Conservation (phyloP, 2,888 invertebrate species). For the Epinotia demarniana region DNA sequence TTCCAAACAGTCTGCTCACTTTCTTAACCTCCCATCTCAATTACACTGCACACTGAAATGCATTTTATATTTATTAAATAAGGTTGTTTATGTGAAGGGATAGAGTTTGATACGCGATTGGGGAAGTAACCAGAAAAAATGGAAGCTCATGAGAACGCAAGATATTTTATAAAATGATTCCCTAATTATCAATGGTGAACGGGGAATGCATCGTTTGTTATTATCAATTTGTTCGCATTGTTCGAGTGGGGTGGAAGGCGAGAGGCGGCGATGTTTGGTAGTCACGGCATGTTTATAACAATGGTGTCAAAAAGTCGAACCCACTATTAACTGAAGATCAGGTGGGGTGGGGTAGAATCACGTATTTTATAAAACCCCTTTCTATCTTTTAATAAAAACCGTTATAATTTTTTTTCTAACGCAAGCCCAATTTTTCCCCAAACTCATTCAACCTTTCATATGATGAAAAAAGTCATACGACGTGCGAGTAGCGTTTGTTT, state of each 20-base stretch:
- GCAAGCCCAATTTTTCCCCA: background rate
- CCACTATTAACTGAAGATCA: slow-evolving; percentile 22
- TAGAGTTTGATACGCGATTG: background rate
- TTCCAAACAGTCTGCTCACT: slow-evolving; percentile 24
- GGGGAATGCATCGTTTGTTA: slow-evolving; percentile 51
- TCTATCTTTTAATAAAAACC: background rate
- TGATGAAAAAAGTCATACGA: background rate
- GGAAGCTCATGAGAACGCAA: slow-evolving; percentile 69
- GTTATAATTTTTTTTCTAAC: background rate
- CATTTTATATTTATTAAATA: background rate
- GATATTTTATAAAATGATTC: slow-evolving; percentile 66
- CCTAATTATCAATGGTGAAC: slow-evolving; percentile 64
- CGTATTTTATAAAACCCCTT: slow-evolving; percentile 3
- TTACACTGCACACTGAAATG: background rate
- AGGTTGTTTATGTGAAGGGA: background rate
- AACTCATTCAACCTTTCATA: background rate
- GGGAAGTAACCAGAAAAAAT: slow-evolving; percentile 54
- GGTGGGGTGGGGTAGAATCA: slow-evolving; percentile 1
- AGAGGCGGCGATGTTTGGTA: slow-evolving; percentile 20
- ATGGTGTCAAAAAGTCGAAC: slow-evolving; percentile 14
- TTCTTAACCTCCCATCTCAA: slow-evolving; percentile 16
- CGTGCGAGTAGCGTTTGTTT: background rate
- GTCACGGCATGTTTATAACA: slow-evolving; percentile 15
- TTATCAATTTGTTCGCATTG: slow-evolving; percentile 58
- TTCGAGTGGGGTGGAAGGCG: slow-evolving; percentile 43